phyloP scores from a whole-genome alignment of 1,140 invertebrate species.

The Andrena cerasifolii region DNA sequence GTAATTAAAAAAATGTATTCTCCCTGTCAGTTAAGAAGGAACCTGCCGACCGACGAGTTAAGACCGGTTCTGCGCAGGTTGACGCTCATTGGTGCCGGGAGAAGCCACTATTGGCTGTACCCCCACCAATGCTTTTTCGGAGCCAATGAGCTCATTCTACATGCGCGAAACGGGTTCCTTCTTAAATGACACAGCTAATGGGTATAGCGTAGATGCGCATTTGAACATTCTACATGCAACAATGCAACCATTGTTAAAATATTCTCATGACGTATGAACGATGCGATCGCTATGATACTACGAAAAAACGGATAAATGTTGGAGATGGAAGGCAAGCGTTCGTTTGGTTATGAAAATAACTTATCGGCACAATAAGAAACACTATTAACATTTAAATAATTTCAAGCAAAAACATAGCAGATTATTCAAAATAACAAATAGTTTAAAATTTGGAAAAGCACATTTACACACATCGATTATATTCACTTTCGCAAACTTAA shows the following conservation, averaged over 20 bases:
- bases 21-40: too few species aligned
- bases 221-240: constrained; percentile 70
- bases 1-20: not conserved
- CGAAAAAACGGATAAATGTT: not conserved
- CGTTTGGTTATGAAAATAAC: constrained; percentile 22
- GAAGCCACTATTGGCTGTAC: too few species aligned
- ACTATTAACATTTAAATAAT: not conserved
- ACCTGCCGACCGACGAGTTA: too few species aligned
- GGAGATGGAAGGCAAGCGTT: not conserved
- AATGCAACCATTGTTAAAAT: constrained; percentile 28
- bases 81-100: too few species aligned
- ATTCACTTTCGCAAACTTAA: not conserved
- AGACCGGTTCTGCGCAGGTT: too few species aligned
- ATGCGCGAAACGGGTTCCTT: too few species aligned
- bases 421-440: not conserved
- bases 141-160: too few species aligned
- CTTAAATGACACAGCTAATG: too few species aligned
- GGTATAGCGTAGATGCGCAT: constrained; percentile 1
- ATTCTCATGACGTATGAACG: constrained; percentile 20
- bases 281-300: constrained; percentile 37
- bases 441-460: not conserved
- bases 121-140: too few species aligned
- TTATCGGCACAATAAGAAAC: not conserved
- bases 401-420: not conserved
- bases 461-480: not conserved